phyloP scores from a whole-genome alignment of 2,113 vertebrate genomes.

The Ptyas mucosa region DNA sequence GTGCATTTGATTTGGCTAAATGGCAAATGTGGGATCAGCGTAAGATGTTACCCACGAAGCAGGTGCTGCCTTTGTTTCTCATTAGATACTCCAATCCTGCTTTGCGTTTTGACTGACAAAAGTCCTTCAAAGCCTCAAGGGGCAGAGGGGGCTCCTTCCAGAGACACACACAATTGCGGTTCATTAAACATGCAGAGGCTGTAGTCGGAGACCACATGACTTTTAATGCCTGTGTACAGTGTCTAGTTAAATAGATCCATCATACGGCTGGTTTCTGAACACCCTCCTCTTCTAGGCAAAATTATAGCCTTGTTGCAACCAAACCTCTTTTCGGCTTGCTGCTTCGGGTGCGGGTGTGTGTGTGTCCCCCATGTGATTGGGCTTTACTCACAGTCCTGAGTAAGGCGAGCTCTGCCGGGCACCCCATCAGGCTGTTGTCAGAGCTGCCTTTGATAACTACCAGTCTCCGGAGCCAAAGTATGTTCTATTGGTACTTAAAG shows the following conservation, averaged over 20 bases:
- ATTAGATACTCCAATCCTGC: slow-evolving; percentile 69
- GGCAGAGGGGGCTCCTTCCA: slow-evolving; percentile 56
- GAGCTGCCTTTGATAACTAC: slow-evolving; percentile 64
- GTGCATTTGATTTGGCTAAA: slow-evolving; percentile 54
- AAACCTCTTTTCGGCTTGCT: slow-evolving; percentile 13
- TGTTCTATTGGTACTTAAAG: slow-evolving; percentile 74
- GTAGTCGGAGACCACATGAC: slow-evolving; percentile 32
- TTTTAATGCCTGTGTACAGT: slow-evolving; percentile 49
- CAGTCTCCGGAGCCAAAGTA: slow-evolving; percentile 75
- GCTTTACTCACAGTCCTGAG: not conserved
- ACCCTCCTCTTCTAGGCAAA: slow-evolving; percentile 36
- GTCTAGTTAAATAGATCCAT: slow-evolving; percentile 52
- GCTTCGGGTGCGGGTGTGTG: slow-evolving; percentile 21
- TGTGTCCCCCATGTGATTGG: not conserved
- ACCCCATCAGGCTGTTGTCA: slow-evolving; percentile 50
- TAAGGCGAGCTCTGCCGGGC: slow-evolving; percentile 35
- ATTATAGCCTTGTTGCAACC: slow-evolving; percentile 58
- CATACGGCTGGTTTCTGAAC: slow-evolving; percentile 52
- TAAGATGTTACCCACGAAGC: slow-evolving; percentile 61
- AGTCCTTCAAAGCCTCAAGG: slow-evolving; percentile 55
- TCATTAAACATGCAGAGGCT: slow-evolving; percentile 59
- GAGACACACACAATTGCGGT: slow-evolving; percentile 54
- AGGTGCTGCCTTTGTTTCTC: slow-evolving; percentile 67
- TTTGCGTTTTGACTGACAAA: slow-evolving; percentile 59
- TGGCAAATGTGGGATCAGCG: slow-evolving; percentile 47